Evolutionary conservation across 2,888 invertebrate species (phyloP).

Genomic region (Desoria tigrina): DNA sequence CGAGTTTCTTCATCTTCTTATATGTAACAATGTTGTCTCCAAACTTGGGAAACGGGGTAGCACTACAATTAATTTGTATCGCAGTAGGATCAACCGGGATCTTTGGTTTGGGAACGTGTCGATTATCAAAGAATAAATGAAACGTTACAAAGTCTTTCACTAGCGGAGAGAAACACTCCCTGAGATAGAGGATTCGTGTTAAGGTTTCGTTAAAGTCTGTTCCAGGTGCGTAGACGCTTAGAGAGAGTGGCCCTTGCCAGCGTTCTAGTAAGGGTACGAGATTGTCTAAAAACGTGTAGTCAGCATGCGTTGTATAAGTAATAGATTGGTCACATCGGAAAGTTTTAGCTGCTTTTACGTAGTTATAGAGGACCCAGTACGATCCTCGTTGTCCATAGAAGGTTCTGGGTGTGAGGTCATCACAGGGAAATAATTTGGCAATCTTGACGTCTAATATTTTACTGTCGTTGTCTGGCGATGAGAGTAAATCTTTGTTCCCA

Average conservation of each 20-base stretch:
- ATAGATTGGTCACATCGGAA: conserved; percentile 81
- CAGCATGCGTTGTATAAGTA: conserved; percentile 90
- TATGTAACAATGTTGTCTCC: conserved; percentile 65
- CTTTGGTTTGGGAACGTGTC: conserved; percentile 70
- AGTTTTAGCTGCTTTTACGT: conserved; percentile 67
- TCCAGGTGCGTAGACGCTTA: conserved; percentile 85
- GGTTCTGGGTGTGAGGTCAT: conserved; percentile 65
- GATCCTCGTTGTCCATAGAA: conserved; percentile 72
- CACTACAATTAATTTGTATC: conserved; percentile 43
- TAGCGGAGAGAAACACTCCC: conserved; percentile 72
- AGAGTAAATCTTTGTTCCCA: conserved; percentile 12
- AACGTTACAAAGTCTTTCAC: conserved; percentile 80
- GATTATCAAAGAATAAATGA: conserved; percentile 84
- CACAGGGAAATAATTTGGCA: conserved; percentile 61
- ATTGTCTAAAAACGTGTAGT: conserved; percentile 88
- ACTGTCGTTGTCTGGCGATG: background rate
- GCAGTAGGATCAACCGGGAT: conserved; percentile 30
- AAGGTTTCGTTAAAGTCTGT: conserved; percentile 76
- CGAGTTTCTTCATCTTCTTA: conserved; percentile 75
- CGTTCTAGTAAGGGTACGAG: conserved; percentile 78
- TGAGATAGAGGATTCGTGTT: conserved; percentile 76
- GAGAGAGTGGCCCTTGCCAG: conserved; percentile 85
- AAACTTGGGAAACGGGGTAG: conserved; percentile 61
- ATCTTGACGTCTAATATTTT: background rate
- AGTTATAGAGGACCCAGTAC: conserved; percentile 88